Evolutionary conservation across 2,888 invertebrate genomes (phyloP), one percentile per base, ranked within the genome.

Genomic region (Plagodis pulveraria): DNA sequence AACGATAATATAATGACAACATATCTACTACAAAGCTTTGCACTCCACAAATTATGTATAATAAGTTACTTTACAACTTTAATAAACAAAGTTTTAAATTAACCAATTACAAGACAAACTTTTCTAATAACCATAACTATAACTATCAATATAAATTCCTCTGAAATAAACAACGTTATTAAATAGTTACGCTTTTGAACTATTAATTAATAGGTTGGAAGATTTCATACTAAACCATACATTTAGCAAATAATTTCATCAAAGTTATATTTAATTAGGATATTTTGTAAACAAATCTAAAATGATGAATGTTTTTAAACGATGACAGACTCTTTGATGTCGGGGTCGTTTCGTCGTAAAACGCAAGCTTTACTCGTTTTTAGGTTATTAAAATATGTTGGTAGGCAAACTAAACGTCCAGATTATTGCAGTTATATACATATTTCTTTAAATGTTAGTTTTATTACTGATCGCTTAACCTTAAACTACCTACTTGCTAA

Each of bases 261-360:
- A 51, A 48, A 51, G 44, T 45, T 42, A 43, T 38, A 40, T 50
- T 52, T 59, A 55, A 60, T 52, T 47, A 56, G 47, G 12, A 44
- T 43, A 10, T 60, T 60, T 40, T 41, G 51, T 56, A 56, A 56
- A 60, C 52, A 61, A 49, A 45, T 61, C 49, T 42, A 56, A 56
- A 52, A 52, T 44, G 36, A 36, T 55, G 50, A 6, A 52, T 45
- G 44, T 48, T 49, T 44, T 41, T 35, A 52, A 52, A 56, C 45
- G 41, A 34, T 33, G 38, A 35, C 50, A 46, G 56, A 40, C 33
- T 56, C 48, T 61, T 61, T 61, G 60, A 61, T 61, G 52, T 56
- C 49, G 7, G 44, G 40, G 36, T 59, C 52, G 44, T 60, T 22
- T 10, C 2, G 34, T 52, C 45, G 44, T 61, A 56, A 56, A 60